Base-by-base conservation (phyloP, 2,113 vertebrate genomes). In the Siphamia tubifer region DNA sequence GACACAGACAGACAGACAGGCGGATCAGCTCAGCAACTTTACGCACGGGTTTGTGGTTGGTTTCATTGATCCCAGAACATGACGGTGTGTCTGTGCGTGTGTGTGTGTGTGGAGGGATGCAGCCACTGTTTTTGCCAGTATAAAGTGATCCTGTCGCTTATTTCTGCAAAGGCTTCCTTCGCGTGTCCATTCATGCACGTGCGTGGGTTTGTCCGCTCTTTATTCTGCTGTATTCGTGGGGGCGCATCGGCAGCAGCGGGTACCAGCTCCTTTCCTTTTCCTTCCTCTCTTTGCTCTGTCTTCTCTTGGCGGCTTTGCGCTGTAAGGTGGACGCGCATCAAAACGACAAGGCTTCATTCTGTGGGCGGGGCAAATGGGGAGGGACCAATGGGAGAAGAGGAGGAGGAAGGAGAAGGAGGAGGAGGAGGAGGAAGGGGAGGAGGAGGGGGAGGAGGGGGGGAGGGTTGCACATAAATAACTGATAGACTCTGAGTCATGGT, bases 1-100 rank as follows among this genome's bases (percentile, higher is more conserved):
- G n/a, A n/a, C n/a, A n/a, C 19, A 23, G 34, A 27, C 19, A 23
- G 34, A 27, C 19, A 23, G 34, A 27, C 32, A 31, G 7, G 31
- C 34, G 24, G 53, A 49, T 60, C 47, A 32, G 24, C 32, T 19
- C 43, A 20, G 4, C 53, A 83, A 78, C 81, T 91, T 84, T 79
- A 69, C 57, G 42, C 69, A 74, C 56, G 36, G 47, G n/a, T 55
- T 2, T 48, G 8, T 55, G 25, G 12, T 27, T 23, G 39, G 42
- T 43, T 42, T 54, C 48, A 24, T 42, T 40, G 60, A 69, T 65
- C 53, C 28, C 58, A 10, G 19, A 47, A 8, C 40, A 4, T 13
- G 21, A 31, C 20, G 27, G 39, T 6, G 48, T n/a, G n/a, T n/a
- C n/a, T n/a, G n/a, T n/a, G n/a, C n/a, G n/a, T n/a, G n/a, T n/a